Evolutionary conservation across 2,113 vertebrate species (phyloP).

Genomic region (Oriolus oriolus): DNA sequence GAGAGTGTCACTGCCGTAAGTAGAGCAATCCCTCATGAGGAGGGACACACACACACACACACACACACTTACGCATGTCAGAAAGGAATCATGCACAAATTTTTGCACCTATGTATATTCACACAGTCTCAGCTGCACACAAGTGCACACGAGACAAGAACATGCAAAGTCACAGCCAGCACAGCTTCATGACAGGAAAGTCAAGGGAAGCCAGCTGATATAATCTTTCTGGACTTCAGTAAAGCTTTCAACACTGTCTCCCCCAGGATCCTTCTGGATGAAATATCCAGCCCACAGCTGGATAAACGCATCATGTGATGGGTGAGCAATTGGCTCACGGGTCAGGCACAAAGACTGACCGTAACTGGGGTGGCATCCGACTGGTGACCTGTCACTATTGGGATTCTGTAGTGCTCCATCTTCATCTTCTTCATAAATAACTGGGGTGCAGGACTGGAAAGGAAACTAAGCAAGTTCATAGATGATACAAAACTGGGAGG

Average conservation of each 20-base stretch:
- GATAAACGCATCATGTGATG: not conserved
- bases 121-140: not conserved
- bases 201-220: not conserved
- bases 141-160: not conserved
- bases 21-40: not conserved
- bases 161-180: not conserved
- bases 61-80: not conserved
- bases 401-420: not conserved
- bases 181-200: not conserved
- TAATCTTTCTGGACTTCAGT: not conserved
- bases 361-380: not conserved
- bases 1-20: not conserved
- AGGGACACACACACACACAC: not conserved
- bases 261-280: not conserved
- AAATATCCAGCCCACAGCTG: not conserved
- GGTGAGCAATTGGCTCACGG: not conserved
- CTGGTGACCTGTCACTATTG: not conserved
- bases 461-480: not conserved
- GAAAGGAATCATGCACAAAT: not conserved
- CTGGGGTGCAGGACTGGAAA: not conserved
- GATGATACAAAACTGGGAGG: not conserved
- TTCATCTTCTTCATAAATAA: not conserved
- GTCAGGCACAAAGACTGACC: no score
- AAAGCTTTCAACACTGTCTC: not conserved
- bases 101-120: not conserved